phyloP scores from a whole-genome alignment of 2,888 invertebrate species.

The Ecdyonurus torrentis region DNA sequence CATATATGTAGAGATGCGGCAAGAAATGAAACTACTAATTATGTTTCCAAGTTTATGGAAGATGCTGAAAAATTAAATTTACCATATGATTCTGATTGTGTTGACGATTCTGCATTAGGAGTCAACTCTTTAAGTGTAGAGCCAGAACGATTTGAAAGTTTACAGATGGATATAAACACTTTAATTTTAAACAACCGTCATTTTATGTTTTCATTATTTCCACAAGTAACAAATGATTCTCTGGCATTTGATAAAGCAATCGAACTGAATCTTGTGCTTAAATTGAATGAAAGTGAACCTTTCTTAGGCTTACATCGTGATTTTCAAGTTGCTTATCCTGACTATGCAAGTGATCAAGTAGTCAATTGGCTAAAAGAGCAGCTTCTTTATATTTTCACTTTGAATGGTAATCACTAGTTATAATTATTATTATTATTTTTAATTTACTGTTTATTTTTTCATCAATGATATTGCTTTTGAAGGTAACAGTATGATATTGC shows the following conservation, averaged over 20 bases:
- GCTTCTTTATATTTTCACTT: constrained; percentile 17
- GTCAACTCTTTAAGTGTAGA: constrained; percentile 15
- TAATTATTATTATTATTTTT: too few relatives aligned
- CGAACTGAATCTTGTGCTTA: neutral
- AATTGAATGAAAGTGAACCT: neutral
- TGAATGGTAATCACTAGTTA: too few relatives aligned
- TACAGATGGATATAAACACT: constrained; percentile 9
- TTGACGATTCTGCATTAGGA: constrained; percentile 26
- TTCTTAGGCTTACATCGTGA: constrained; percentile 19
- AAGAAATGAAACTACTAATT: constrained; percentile 12
- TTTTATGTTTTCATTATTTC: constrained; percentile 22
- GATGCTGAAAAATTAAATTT: constrained; percentile 13
- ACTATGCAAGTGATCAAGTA: constrained; percentile 19
- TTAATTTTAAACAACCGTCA: constrained; percentile 8
- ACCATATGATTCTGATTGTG: constrained; percentile 28
- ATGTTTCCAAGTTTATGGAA: constrained; percentile 16
- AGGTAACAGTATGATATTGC: too few relatives aligned
- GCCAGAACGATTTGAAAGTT: constrained; percentile 10
- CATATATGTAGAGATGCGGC: constrained; percentile 27
- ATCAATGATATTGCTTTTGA: too few relatives aligned
- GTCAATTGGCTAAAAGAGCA: constrained; percentile 15
- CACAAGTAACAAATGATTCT: constrained; percentile 20
- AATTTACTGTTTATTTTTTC: too few relatives aligned
- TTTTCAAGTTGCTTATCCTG: constrained; percentile 22
- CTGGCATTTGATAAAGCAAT: neutral